phyloP scores from a whole-genome alignment of 2,888 invertebrate species.

The Ormia ochracea region DNA sequence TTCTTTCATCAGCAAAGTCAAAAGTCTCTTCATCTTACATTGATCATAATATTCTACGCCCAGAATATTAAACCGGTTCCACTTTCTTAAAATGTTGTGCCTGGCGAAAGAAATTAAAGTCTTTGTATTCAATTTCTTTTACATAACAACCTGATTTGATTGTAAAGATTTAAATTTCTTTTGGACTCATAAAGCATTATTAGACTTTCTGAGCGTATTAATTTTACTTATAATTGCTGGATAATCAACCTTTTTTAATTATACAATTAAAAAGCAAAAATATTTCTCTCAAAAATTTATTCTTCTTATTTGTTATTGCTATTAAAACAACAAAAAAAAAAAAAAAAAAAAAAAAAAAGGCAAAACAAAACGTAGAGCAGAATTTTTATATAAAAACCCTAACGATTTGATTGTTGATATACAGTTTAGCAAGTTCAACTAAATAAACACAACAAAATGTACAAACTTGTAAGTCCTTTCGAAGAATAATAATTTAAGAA shows the following conservation, averaged over 20 bases:
- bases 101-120: too few species aligned
- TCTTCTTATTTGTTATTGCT: background rate
- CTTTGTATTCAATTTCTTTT: background rate
- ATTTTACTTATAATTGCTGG: background rate
- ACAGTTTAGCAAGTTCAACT: constrained; percentile 45
- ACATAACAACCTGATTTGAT: background rate
- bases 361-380: too few species aligned
- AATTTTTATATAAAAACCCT: constrained; percentile 29
- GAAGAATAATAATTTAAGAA: background rate
- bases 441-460: constrained; percentile 9
- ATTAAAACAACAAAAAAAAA: background rate
- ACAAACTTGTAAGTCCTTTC: constrained; percentile 26
- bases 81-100: background rate
- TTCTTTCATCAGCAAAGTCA: background rate
- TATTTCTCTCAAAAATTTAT: background rate
- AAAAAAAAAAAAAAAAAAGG: too few species aligned
- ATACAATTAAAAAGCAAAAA: background rate
- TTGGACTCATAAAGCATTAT: background rate
- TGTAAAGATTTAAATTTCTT: background rate
- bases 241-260: background rate
- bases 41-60: background rate
- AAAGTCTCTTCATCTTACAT: background rate
- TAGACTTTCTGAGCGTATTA: background rate
- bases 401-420: background rate
- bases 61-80: background rate